These are phyloP conservation scores for Leptinotarsa juncta DNA, from an alignment of 2,888 invertebrate species.

Conservation along the genomic window DNA sequence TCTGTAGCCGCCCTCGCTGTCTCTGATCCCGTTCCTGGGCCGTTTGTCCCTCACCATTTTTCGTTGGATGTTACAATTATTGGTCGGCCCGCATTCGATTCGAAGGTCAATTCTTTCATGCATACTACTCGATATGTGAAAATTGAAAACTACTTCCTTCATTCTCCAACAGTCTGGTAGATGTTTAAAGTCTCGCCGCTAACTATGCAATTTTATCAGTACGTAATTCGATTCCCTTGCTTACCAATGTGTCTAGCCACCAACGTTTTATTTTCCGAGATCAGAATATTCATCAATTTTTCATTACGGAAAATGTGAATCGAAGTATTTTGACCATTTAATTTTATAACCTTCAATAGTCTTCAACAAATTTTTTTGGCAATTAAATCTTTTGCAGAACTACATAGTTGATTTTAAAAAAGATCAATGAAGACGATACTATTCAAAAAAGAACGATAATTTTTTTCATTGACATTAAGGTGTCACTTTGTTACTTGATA, in stretches of 20 bases:
- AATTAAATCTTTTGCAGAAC: too few species aligned
- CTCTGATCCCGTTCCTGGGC: slow-evolving; percentile 23
- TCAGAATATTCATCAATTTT: slow-evolving; percentile 11
- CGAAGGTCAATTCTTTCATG: slow-evolving; percentile 45
- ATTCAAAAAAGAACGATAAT: too few species aligned
- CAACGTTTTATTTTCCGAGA: slow-evolving; percentile 2
- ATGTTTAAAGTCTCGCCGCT: slow-evolving; percentile 30
- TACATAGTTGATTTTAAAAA: too few species aligned
- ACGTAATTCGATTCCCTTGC: slow-evolving; percentile 37
- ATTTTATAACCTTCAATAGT: neutral
- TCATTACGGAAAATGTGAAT: neutral
- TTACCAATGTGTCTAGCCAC: slow-evolving; percentile 21
- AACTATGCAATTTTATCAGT: slow-evolving; percentile 45
- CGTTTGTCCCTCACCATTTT: neutral
- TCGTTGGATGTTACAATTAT: slow-evolving; percentile 17
- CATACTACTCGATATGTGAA: slow-evolving; percentile 42
- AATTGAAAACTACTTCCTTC: slow-evolving; percentile 50
- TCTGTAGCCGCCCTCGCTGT: slow-evolving; percentile 58
- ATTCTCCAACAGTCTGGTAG: slow-evolving; percentile 22
- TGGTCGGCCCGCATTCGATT: slow-evolving; percentile 30
- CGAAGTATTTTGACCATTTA: neutral
- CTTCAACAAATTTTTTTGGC: too few species aligned
- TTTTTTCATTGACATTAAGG: too few species aligned
- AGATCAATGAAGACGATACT: too few species aligned
- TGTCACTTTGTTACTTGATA: too few species aligned